These are phyloP conservation scores for Cetonia aurata DNA, from an alignment of 2,888 invertebrate species.

Conservation along the genomic window DNA sequence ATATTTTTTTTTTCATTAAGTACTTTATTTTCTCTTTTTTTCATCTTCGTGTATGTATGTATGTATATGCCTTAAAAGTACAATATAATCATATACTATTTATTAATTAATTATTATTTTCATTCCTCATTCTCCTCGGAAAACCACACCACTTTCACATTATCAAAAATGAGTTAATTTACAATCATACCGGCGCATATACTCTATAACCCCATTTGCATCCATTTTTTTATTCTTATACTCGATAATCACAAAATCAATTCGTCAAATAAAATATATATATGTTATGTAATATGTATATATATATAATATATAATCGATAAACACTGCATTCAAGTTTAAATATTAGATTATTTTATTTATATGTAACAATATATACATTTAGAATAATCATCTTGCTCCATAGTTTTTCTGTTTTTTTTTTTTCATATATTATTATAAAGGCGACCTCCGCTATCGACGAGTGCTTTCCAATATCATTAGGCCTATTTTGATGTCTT, in stretches of 20 bases:
- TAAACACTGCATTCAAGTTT: slow-evolving; percentile 59
- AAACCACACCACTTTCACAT: slow-evolving; percentile 14
- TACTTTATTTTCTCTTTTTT: slow-evolving; percentile 25
- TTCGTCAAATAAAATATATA: slow-evolving; percentile 49
- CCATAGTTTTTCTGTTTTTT: slow-evolving; percentile 55
- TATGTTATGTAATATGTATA: slow-evolving; percentile 37
- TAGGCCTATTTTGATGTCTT: slow-evolving; percentile 41
- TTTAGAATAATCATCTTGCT: slow-evolving; percentile 69
- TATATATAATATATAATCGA: slow-evolving; percentile 48
- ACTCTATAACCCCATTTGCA: neutral
- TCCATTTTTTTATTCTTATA: slow-evolving; percentile 1
- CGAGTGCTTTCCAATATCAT: slow-evolving; percentile 37
- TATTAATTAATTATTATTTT: slow-evolving; percentile 4
- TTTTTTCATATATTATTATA: neutral
- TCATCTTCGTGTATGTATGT: slow-evolving; percentile 11
- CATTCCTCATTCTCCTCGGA: slow-evolving; percentile 9
- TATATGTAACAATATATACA: slow-evolving; percentile 71
- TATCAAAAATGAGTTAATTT: slow-evolving; percentile 22
- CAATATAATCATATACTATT: neutral
- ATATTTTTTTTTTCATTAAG: slow-evolving; percentile 17
- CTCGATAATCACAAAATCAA: slow-evolving; percentile 54
- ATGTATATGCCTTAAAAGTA: slow-evolving; percentile 27
- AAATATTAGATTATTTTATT: slow-evolving; percentile 61
- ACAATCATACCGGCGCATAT: slow-evolving; percentile 22
- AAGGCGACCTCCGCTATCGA: neutral